phyloP scores from a whole-genome alignment of 2,113 vertebrate genomes.

The Myrmophylax atrothorax region DNA sequence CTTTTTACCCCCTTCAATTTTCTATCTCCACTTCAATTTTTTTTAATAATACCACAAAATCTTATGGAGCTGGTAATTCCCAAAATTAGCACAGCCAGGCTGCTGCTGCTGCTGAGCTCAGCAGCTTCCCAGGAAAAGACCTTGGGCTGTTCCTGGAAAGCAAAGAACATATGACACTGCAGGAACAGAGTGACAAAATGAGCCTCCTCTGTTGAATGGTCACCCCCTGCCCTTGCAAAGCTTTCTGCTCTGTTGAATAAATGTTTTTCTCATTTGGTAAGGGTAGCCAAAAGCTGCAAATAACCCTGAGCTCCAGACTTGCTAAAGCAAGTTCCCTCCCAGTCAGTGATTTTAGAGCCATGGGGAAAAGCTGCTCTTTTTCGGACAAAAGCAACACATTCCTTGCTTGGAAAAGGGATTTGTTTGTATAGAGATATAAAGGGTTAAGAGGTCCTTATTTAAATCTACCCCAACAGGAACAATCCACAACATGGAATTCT shows the following conservation, averaged over 20 bases:
- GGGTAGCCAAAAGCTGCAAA: conserved; percentile 53
- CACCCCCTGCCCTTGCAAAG: neutral
- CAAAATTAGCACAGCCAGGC: neutral
- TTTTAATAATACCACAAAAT: neutral
- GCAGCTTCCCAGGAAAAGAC: conserved; percentile 71
- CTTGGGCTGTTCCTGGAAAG: neutral
- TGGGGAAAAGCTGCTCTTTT: neutral
- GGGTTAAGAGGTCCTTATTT: neutral
- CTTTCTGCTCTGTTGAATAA: neutral
- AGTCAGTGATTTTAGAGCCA: neutral
- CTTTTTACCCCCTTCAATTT: neutral
- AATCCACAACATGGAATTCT: neutral
- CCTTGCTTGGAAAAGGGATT: neutral
- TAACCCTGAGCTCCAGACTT: conserved; percentile 49
- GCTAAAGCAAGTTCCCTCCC: neutral
- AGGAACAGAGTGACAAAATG: neutral
- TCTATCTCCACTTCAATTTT: neutral
- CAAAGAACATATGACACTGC: too few species aligned
- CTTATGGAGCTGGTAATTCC: neutral
- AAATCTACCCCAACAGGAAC: neutral
- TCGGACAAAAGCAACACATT: neutral
- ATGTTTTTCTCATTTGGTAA: conserved; percentile 30
- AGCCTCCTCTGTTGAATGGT: accelerated
- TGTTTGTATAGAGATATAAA: neutral
- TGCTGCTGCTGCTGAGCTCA: neutral